Evolutionary conservation across 2,797 vertebrate species (phyloP).

Genomic region (Leontocebus nigricollis): DNA sequence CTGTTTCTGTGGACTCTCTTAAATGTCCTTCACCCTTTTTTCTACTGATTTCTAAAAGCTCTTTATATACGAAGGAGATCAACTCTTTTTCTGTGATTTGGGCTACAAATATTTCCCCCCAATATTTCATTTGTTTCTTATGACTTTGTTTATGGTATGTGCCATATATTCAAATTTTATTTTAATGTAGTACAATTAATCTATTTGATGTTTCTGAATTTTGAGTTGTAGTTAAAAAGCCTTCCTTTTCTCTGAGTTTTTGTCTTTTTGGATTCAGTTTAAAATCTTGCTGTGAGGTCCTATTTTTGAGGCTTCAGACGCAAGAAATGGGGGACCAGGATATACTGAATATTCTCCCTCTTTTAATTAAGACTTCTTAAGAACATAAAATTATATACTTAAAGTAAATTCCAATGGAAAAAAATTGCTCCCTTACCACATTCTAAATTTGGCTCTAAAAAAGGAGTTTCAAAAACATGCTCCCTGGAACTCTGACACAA

Average conservation of each 20-base stretch:
- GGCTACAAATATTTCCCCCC: background rate
- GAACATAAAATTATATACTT: background rate
- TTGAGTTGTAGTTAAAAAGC: background rate
- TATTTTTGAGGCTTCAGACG: background rate
- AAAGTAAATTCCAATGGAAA: background rate
- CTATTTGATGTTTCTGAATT: background rate
- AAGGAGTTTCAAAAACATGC: background rate
- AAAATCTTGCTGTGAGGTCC: background rate
- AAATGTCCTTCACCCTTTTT: background rate
- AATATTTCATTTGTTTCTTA: background rate
- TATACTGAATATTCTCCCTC: background rate
- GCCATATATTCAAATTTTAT: background rate
- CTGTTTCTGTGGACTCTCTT: background rate
- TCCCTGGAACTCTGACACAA: background rate
- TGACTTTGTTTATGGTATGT: background rate
- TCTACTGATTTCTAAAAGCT: background rate
- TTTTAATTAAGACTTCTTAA: background rate
- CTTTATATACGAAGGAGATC: background rate
- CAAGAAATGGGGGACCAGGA: background rate
- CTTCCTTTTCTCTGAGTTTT: background rate
- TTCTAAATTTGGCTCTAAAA: background rate
- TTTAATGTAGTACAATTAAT: background rate
- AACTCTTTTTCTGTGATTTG: background rate
- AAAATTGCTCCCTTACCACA: background rate
- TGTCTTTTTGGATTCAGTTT: background rate